These are phyloP conservation scores for Pseudomyrmex sp. DNA, from an alignment of 1,140 invertebrate species.

Conservation along the genomic window DNA sequence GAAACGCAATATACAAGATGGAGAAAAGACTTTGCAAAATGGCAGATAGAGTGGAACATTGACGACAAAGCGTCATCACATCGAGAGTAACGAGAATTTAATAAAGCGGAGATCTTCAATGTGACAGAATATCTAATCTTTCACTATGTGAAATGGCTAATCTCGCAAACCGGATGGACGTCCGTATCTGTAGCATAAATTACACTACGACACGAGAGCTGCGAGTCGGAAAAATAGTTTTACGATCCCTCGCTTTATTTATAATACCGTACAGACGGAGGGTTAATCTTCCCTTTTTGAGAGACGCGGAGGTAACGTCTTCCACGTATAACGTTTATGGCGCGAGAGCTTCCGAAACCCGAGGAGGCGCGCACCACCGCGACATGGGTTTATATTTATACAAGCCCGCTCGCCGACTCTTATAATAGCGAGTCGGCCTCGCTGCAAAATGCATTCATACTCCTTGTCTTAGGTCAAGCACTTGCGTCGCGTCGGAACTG, in stretches of 20 bases:
- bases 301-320: conserved; percentile 70
- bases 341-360: conserved; percentile 79
- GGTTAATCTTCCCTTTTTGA: conserved; percentile 69
- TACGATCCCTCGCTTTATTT: conserved; percentile 28
- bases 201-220: not conserved
- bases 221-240: conserved; percentile 17
- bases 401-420: conserved; percentile 70
- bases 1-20: not conserved
- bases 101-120: too few species aligned
- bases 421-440: conserved; percentile 79
- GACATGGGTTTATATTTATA: conserved; percentile 82
- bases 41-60: too few species aligned
- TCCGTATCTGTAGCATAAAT: conserved; percentile 9
- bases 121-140: not conserved
- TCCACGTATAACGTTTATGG: conserved; percentile 76
- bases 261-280: not conserved
- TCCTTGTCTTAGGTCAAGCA: conserved; percentile 77
- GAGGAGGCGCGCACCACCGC: conserved; percentile 74
- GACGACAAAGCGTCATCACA: too few species aligned
- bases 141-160: not conserved
- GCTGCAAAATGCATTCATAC: conserved; percentile 79
- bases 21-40: not conserved
- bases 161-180: not conserved
- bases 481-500: conserved; percentile 51
- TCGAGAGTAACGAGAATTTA: too few species aligned